A percentile compares a stretch with the other conserved stretches of the same genome.
phyloP scores from a whole-genome alignment of 2,797 vertebrate genomes.

The Buphagus erythrorhynchus region DNA sequence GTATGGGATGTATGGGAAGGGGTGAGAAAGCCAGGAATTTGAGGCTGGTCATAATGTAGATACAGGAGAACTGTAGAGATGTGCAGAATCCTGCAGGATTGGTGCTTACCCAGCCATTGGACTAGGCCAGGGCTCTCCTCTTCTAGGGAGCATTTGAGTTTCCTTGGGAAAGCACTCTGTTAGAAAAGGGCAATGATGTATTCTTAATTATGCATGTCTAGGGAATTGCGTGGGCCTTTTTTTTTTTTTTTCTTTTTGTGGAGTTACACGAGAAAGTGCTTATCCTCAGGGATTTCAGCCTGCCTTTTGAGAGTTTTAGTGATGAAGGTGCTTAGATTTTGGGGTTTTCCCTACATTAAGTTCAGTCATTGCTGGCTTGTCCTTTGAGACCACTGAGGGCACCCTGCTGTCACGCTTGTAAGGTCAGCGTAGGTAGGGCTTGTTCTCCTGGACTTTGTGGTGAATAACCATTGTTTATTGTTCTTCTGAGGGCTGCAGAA shows the following conservation, averaged over 20 bases:
- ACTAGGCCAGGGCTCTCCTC: background rate
- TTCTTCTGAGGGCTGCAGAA: slow-evolving; percentile 14
- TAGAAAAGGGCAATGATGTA: background rate
- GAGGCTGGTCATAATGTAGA: background rate
- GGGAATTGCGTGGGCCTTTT: background rate
- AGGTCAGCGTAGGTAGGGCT: background rate
- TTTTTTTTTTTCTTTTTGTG: background rate
- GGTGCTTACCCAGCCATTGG: background rate
- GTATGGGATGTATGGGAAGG: background rate
- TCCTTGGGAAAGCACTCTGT: background rate
- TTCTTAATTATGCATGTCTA: background rate
- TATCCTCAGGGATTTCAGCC: background rate
- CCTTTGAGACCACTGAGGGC: background rate
- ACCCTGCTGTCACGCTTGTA: background rate
- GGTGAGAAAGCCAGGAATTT: background rate
- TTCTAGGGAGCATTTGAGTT: background rate
- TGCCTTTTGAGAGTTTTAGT: background rate
- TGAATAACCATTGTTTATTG: slow-evolving; percentile 47
- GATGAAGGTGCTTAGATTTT: background rate
- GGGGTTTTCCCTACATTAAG: background rate
- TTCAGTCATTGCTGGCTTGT: background rate
- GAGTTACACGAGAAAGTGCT: background rate
- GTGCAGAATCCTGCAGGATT: background rate
- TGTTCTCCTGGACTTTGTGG: background rate
- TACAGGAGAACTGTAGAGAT: background rate